Conservation (phyloP, 1,140 invertebrate genomes). For the Cydia amplana region DNA sequence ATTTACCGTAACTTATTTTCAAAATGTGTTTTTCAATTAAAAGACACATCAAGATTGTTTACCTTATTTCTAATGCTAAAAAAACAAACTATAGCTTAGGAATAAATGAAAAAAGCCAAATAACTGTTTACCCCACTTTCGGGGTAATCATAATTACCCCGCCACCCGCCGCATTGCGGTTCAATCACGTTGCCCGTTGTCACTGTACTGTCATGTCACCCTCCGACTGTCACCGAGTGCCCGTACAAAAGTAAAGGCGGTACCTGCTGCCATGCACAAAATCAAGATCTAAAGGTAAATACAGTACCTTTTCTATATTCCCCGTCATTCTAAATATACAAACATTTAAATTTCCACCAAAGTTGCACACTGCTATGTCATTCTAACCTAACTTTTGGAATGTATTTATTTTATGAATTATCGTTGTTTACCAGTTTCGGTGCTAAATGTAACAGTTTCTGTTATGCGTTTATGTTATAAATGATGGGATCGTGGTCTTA, state of each 20-base stretch:
- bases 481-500: not conserved
- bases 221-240: conserved; percentile 67
- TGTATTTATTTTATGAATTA: conserved; percentile 30
- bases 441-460: not conserved
- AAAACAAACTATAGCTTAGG: no score
- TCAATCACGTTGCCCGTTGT: conserved; percentile 32
- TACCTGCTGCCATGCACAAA: conserved; percentile 75
- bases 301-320: conserved; percentile 36
- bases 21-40: no score
- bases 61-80: no score
- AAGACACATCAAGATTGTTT: no score
- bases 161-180: conserved; percentile 12
- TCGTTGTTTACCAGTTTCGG: conserved; percentile 1
- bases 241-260: conserved; percentile 71
- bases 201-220: conserved; percentile 66
- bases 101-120: no score
- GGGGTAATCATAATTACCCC: conserved; percentile 24
- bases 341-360: conserved; percentile 34
- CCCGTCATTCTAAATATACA: conserved; percentile 34
- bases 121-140: conserved; percentile 11
- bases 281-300: conserved; percentile 72
- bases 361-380: conserved; percentile 53
- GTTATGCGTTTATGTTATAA: not conserved
- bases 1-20: no score
- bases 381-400: conserved; percentile 61